phyloP scores from a whole-genome alignment of 2,113 vertebrate genomes.

The Chaetops frenatus region DNA sequence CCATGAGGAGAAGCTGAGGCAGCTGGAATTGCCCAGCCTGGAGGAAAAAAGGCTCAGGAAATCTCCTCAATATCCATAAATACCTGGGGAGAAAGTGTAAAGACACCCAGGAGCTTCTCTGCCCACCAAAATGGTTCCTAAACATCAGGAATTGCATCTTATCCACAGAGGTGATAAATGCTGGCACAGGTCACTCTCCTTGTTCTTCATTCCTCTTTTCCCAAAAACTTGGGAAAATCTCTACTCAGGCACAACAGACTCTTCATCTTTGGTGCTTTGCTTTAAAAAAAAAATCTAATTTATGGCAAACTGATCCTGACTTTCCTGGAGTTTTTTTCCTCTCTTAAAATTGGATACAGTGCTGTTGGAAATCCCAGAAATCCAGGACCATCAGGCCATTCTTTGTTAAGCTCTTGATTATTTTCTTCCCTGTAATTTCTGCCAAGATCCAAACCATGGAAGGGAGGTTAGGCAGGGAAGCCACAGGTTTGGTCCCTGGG shows the following conservation, averaged over 20 bases:
- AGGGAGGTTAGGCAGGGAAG: not conserved
- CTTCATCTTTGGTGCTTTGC: not conserved
- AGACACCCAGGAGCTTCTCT: not conserved
- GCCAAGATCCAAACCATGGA: not conserved
- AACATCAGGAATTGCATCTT: not conserved
- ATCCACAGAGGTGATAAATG: not conserved
- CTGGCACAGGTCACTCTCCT: not conserved
- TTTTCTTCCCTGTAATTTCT: not conserved
- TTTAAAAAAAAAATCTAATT: not conserved
- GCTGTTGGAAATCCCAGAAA: not conserved
- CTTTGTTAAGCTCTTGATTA: not conserved
- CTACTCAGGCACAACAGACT: not conserved
- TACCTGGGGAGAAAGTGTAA: not conserved
- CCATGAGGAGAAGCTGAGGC: not conserved
- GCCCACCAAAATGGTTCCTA: not conserved
- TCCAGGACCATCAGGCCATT: fast-evolving
- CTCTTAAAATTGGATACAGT: not conserved
- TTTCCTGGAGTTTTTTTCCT: not conserved
- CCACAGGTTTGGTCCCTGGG: not conserved
- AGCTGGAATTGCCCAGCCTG: not conserved
- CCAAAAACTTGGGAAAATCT: not conserved
- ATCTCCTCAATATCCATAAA: not conserved
- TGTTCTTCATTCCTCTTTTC: not conserved
- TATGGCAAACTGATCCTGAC: not conserved
- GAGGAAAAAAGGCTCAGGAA: not conserved